These are phyloP conservation scores for Synchiropus splendidus DNA, from an alignment of 2,113 vertebrate genomes.

Conservation along the genomic window DNA sequence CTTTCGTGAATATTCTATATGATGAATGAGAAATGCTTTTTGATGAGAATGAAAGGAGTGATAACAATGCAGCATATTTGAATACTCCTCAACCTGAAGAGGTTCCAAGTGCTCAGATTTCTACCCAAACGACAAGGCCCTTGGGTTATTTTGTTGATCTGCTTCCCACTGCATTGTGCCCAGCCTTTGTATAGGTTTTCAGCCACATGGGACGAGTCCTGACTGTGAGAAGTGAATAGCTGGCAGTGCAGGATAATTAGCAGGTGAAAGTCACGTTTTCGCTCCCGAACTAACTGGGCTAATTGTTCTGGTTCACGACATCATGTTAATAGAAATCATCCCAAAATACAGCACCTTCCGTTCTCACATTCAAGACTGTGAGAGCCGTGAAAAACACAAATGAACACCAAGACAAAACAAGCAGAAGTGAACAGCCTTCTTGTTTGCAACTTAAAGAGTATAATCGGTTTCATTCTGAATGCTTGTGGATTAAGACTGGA, in stretches of 20 bases:
- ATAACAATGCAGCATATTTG: constrained; percentile 10
- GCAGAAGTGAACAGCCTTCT: neutral
- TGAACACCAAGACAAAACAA: too few relatives aligned
- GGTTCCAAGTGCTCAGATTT: neutral
- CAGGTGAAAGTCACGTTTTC: constrained; percentile 33
- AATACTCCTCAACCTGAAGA: too few relatives aligned
- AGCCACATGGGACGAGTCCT: constrained; percentile 2
- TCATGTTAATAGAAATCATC: constrained; percentile 33
- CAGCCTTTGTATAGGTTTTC: constrained; percentile 1
- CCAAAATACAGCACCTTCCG: too few relatives aligned
- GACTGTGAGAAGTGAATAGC: constrained; percentile 7
- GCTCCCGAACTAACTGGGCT: constrained; percentile 31
- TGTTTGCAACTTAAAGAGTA: constrained; percentile 17
- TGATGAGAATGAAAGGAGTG: constrained; percentile 44
- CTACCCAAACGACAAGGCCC: constrained; percentile 5
- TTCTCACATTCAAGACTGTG: too few relatives aligned
- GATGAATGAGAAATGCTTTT: constrained; percentile 55
- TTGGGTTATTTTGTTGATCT: constrained; percentile 6
- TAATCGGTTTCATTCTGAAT: constrained; percentile 22
- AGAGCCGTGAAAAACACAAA: too few relatives aligned
- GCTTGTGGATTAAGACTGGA: constrained; percentile 32
- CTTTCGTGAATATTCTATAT: constrained; percentile 54
- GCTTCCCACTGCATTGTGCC: neutral
- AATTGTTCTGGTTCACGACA: constrained; percentile 42
- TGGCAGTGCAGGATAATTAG: constrained; percentile 29